Evolutionary conservation across 2,113 vertebrate species (phyloP), one percentile per base, ranked within the genome.

Genomic region (Microcebus tavaratra): DNA sequence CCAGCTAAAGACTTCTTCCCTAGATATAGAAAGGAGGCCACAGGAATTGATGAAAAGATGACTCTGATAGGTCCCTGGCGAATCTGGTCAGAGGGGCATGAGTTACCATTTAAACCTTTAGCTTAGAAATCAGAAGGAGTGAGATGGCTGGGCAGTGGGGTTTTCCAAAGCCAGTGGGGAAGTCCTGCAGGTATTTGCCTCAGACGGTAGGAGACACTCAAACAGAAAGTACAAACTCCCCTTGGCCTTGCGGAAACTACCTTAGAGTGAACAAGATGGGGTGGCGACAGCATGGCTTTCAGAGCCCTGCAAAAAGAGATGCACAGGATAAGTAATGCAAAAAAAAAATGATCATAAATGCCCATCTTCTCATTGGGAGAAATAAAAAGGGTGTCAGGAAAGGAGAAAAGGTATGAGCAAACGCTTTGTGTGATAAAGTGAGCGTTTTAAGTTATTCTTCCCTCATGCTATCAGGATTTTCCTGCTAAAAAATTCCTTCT

Each of bases 61-160:
- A 2, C 17, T 63, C 70, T 79, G 18, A 39, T 72, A 65, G 48
- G 21, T 17, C 36, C 21, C 31, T 76, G 39, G 36, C n/a, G 36
- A 61, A 42, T 59, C 17, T 50, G 9, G 29, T 34, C 9, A 13
- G 36, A 92, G n/a, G 50, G 82, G 34, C 1, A 17, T 10, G 21
- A 82, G 27, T 45, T 63, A 70, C 15, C 39, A 45, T 39, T 17
- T 63, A 42, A 78, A 13, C 39, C 42, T 39, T 65, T 76, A 34
- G 34, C 29, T 90, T 50, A 34, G 29, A 23, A 78, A 75, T 21
- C 36, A 18, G 13, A 68, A 34, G 31, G 20, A 27, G 6, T 21
- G 8, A 31, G 27, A 45, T 1, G 9, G 48, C 11, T 42, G 10
- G 42, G 57, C 0, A 0, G n/a, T 17, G 34, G 9, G 8, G 10